These are phyloP conservation scores for Crax fasciolata DNA, from an alignment of 2,797 vertebrate genomes.

Conservation along the genomic window DNA sequence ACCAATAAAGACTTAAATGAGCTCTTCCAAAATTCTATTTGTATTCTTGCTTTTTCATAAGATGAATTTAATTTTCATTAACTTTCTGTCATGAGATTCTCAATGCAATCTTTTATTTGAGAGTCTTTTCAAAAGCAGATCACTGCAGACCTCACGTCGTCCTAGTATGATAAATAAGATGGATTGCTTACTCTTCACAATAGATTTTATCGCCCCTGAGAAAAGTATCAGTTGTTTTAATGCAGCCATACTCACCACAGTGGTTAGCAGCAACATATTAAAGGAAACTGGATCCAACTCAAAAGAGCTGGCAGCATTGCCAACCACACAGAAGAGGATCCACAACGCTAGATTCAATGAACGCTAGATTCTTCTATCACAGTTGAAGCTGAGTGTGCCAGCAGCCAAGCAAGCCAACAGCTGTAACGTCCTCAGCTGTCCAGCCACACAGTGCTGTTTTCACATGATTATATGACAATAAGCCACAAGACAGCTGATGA, in stretches of 20 bases:
- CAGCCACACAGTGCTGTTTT: not conserved
- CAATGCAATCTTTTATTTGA: not conserved
- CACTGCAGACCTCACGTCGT: not conserved
- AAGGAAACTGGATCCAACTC: not conserved
- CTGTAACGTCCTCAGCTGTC: not conserved
- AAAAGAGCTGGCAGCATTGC: not conserved
- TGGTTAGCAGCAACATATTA: not conserved
- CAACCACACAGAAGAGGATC: not conserved
- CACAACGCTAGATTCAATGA: rapidly evolving
- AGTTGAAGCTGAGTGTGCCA: rapidly evolving
- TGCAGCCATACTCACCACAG: not conserved
- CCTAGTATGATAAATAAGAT: not conserved
- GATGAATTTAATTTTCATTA: not conserved
- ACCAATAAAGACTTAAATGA: not conserved
- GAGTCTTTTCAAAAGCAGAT: not conserved
- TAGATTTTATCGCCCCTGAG: not conserved
- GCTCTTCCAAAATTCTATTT: not conserved
- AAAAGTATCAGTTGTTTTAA: not conserved
- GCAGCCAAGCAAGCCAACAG: not conserved
- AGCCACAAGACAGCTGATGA: not conserved
- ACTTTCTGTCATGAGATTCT: not conserved
- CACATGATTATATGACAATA: not conserved
- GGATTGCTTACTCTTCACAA: not conserved
- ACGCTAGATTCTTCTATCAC: not conserved
- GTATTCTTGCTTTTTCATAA: not conserved